Conservation (phyloP, 23 tunicate species). For the Trididemnum miniatum region DNA sequence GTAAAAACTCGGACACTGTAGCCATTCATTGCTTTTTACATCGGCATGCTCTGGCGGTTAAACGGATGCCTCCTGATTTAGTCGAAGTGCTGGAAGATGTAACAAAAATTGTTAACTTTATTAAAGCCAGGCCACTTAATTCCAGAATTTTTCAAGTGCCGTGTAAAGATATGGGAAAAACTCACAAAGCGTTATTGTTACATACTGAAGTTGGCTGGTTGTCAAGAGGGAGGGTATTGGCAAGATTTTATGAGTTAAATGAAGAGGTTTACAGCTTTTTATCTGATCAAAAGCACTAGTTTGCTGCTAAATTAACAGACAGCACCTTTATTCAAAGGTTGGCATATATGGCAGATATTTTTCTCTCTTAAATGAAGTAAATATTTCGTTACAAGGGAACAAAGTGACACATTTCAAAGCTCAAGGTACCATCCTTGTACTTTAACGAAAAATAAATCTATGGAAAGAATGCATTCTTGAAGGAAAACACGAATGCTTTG, state of each 20-base stretch:
- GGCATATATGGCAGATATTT: conserved; percentile 31
- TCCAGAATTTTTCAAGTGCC: conserved; percentile 21
- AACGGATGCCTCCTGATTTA: conserved; percentile 35
- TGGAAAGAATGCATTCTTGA: conserved; percentile 35
- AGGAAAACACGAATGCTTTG: conserved; percentile 37
- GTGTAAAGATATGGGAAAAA: conserved; percentile 30
- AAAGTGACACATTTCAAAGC: conserved; percentile 27
- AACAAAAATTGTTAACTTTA: conserved; percentile 31
- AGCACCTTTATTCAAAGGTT: conserved; percentile 28
- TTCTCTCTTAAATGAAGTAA: conserved; percentile 19
- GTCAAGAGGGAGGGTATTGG: conserved; percentile 29
- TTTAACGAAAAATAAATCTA: conserved; percentile 28
- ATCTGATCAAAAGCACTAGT: conserved; percentile 33
- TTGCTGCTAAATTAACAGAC: conserved; percentile 31
- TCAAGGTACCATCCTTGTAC: conserved; percentile 33
- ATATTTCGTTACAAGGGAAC: conserved; percentile 33
- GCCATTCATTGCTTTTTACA: conserved; percentile 31
- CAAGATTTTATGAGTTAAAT: conserved; percentile 27
- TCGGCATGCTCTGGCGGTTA: conserved; percentile 35
- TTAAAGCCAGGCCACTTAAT: conserved; percentile 28
- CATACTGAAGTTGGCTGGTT: conserved; percentile 36
- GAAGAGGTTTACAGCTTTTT: conserved; percentile 32
- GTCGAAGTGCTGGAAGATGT: conserved; percentile 29
- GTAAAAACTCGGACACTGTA: conserved; percentile 28
- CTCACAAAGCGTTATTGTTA: conserved; percentile 35